These are phyloP conservation scores for Chiloscyllium plagiosum DNA, from an alignment of 2,113 vertebrate genomes.

Conservation along the genomic window DNA sequence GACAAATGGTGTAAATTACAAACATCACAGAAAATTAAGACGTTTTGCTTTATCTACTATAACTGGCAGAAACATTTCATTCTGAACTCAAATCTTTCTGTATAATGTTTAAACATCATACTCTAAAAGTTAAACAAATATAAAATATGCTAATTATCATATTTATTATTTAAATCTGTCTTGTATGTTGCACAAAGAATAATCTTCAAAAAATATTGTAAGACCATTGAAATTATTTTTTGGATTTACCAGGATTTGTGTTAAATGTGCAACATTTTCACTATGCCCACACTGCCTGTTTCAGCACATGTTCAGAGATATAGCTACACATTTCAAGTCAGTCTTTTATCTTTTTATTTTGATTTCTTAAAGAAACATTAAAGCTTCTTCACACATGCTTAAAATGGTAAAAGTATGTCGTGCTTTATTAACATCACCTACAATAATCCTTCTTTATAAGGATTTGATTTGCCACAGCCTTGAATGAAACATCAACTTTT, in stretches of 20 bases:
- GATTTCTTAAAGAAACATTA: constrained; percentile 7
- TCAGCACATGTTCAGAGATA: background rate
- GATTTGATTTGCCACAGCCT: background rate
- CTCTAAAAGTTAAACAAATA: background rate
- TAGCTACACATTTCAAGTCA: background rate
- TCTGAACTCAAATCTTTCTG: background rate
- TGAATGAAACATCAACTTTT: background rate
- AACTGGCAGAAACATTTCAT: background rate
- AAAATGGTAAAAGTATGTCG: background rate
- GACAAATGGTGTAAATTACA: background rate
- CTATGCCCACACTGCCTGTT: background rate
- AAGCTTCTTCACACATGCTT: background rate
- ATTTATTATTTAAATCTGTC: background rate
- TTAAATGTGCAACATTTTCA: background rate
- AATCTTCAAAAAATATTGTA: background rate
- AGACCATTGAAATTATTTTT: background rate
- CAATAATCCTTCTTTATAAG: background rate
- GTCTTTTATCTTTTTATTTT: background rate
- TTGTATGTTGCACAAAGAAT: background rate
- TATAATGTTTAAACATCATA: background rate
- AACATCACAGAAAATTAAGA: background rate
- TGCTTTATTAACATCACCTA: background rate
- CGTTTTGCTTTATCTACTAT: background rate
- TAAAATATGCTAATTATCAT: background rate
- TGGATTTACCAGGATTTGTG: background rate